Percentiles rank a stretch among this genome's conserved stretches.
Evolutionary conservation across 2,113 vertebrate species (phyloP).

Genomic region (Dasypus novemcinctus): DNA sequence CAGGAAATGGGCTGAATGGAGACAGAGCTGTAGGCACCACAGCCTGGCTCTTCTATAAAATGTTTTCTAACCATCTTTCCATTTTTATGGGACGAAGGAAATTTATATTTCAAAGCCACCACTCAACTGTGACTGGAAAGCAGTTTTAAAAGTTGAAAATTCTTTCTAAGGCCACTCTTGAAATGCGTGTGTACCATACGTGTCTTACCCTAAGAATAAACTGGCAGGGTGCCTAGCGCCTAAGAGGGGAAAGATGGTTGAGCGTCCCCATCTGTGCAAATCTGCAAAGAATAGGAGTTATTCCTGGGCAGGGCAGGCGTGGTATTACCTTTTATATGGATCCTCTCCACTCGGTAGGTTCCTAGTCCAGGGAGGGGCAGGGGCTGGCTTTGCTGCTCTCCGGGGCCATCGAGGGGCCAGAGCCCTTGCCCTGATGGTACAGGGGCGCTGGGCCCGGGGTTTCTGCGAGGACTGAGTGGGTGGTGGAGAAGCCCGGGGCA

Average conservation of each 20-base stretch:
- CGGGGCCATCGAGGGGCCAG: not conserved
- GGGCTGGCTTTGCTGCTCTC: not conserved
- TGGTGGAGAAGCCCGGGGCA: rapidly evolving
- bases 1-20: not conserved
- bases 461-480: not conserved
- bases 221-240: not conserved
- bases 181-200: not conserved
- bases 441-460: not conserved
- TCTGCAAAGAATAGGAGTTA: not conserved
- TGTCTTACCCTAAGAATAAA: not conserved
- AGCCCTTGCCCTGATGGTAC: not conserved
- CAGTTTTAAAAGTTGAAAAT: not conserved
- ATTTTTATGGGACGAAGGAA: not conserved
- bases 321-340: not conserved
- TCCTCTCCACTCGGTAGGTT: too few relatives aligned
- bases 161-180: not conserved
- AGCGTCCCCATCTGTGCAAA: too few relatives aligned
- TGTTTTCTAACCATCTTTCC: not conserved
- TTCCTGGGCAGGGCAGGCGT: too few relatives aligned
- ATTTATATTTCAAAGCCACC: not conserved
- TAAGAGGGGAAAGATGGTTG: not conserved
- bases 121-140: not conserved
- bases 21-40: not conserved
- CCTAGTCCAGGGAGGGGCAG: not conserved
- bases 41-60: not conserved